A percentile compares a stretch with the other conserved stretches of the same genome.
phyloP scores from a whole-genome alignment of 37 sponge, comb jelly and placozoan species.

The Corticium candelabrum region DNA sequence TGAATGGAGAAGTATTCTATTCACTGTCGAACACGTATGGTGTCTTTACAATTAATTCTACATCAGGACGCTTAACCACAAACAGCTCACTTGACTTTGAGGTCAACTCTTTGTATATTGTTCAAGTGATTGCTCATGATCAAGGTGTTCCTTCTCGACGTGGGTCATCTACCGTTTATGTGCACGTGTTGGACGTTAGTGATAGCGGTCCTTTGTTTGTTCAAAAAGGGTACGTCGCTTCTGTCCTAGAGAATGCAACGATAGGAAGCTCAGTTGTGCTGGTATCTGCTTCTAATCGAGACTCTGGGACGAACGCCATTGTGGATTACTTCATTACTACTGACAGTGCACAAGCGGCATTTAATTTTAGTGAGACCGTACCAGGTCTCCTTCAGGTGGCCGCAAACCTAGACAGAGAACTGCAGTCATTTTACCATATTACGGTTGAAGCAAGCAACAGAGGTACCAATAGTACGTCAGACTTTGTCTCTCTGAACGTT shows the following conservation, averaged over 20 bases:
- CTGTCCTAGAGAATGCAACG: slow-evolving; percentile 2
- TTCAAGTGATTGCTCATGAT: neutral
- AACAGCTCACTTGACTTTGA: neutral
- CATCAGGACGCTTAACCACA: neutral
- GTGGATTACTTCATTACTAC: slow-evolving; percentile 2
- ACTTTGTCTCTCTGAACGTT: neutral
- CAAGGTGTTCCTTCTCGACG: neutral
- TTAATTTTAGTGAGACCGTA: slow-evolving; percentile 3
- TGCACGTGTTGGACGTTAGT: neutral
- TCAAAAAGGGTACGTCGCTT: neutral
- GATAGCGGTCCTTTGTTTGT: neutral
- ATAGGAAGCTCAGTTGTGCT: neutral
- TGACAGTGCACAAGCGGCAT: neutral
- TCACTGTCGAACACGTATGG: neutral
- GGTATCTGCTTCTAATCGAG: slow-evolving; percentile 17
- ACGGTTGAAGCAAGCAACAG: neutral
- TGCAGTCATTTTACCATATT: neutral
- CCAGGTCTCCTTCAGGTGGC: neutral
- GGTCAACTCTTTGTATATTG: neutral
- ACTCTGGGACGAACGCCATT: neutral
- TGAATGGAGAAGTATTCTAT: slow-evolving; percentile 16
- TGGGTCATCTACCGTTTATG: neutral
- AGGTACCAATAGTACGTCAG: neutral
- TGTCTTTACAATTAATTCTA: neutral
- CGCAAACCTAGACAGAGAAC: neutral